Evolutionary conservation across 1,140 invertebrate species (phyloP).

Genomic region (Physella acuta): DNA sequence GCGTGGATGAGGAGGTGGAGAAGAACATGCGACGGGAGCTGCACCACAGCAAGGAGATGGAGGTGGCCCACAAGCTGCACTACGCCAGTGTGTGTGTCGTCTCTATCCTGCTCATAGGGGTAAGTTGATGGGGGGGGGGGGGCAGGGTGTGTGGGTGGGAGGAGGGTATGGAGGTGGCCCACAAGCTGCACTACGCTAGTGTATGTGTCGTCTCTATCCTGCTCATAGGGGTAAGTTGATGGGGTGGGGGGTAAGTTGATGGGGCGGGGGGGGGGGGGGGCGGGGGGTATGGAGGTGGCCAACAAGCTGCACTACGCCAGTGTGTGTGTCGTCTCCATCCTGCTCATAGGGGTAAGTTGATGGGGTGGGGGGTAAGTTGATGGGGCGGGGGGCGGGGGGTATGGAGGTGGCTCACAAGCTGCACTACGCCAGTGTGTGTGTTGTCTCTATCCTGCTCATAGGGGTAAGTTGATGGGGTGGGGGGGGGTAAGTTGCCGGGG

Average conservation of each 20-base stretch:
- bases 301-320: slow-evolving; percentile 37
- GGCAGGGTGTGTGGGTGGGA: too few relatives aligned
- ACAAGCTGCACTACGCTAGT: slow-evolving; percentile 37
- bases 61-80: slow-evolving; percentile 35
- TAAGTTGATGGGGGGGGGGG: too few relatives aligned
- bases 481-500: not conserved
- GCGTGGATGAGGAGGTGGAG: slow-evolving; percentile 4
- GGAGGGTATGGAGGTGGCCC: slow-evolving; percentile 29
- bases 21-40: slow-evolving; percentile 11
- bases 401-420: slow-evolving; percentile 33
- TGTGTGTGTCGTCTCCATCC: slow-evolving; percentile 30
- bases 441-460: slow-evolving; percentile 31
- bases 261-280: too few relatives aligned
- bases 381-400: too few relatives aligned
- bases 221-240: slow-evolving; percentile 33
- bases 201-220: slow-evolving; percentile 31
- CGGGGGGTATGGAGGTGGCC: slow-evolving; percentile 28
- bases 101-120: slow-evolving; percentile 32
- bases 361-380: too few relatives aligned
- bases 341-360: slow-evolving; percentile 33
- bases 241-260: too few relatives aligned
- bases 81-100: slow-evolving; percentile 34
- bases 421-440: slow-evolving; percentile 33
- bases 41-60: slow-evolving; percentile 16
- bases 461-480: slow-evolving; percentile 36